Evolutionary conservation across 2,797 vertebrate genomes (phyloP), one percentile per base, ranked within the genome.

Genomic region (Acanthurus lineatus): DNA sequence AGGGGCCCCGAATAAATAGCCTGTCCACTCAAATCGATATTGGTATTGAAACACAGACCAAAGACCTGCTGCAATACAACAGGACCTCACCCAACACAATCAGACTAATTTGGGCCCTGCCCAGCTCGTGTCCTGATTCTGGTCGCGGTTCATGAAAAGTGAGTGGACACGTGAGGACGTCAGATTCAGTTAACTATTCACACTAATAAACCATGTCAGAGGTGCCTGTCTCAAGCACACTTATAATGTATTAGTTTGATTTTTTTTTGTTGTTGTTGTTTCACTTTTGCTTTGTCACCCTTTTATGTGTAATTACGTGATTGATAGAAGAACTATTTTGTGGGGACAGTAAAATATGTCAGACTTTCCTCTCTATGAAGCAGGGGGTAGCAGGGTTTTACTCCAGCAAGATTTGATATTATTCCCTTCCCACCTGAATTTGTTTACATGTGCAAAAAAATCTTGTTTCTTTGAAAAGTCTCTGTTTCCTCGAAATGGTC

Each of bases 401-500:
- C 14, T 52, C 22, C 15, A 6, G 15, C 4, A 52, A 40, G 15
- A 45, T 22, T 20, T 57, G 4, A 25, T 57, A 3, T 38, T 9
- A 19, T 35, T 45, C 1, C 28, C 28, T 22, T 38, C 6, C 20
- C 15, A 35, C n/a, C 32, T 42, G 22, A 63, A 51, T 22, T 47
- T 57, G 52, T 48, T 56, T 66, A 8, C 8, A 10, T 54, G 59
- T 58, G 62, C 45, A 61, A 17, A 59, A 69, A 56, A 32, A 25
- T 42, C 15, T 40, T 11, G 35, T 60, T 67, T 65, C 35, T 19
- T 57, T 2, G 12, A 53, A 71, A 57, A 11, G 15, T 77, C 40
- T 2, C 2, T 9, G 49, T 74, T 79, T 74, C 66, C 52, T 69
- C 15, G 0, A 73, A 38, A 14, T 16, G 5, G 56, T 83, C 82